Evolutionary conservation across 2,797 vertebrate species (phyloP).

Genomic region (Heliangelus exortis): DNA sequence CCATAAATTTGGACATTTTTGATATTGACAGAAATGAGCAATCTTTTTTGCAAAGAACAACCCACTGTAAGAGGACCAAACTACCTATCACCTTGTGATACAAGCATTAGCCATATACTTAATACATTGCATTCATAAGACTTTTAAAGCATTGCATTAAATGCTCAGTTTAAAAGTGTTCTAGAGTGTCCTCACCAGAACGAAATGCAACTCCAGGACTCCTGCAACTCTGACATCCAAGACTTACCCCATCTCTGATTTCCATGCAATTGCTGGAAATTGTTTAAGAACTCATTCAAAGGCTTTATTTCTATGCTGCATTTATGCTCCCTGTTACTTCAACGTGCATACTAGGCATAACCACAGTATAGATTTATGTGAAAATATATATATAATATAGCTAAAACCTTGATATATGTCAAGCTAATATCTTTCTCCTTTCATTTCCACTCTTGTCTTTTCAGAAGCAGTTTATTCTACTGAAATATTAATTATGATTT

Average conservation of each 20-base stretch:
- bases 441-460: background rate
- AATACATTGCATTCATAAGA: background rate
- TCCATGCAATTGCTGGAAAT: background rate
- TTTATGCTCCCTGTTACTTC: background rate
- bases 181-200: background rate
- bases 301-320: background rate
- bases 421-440: conserved; percentile 13
- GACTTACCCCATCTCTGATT: background rate
- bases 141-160: background rate
- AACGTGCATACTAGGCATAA: background rate
- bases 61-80: background rate
- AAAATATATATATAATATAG: background rate
- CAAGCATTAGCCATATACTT: background rate
- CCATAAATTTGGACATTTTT: fast-evolving
- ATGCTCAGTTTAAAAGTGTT: background rate
- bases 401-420: background rate
- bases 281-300: background rate
- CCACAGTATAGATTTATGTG: background rate
- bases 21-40: background rate
- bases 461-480: conserved; percentile 11
- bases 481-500: conserved; percentile 67
- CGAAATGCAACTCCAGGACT: background rate
- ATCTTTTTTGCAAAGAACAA: background rate
- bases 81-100: background rate
- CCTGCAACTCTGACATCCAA: background rate